Percentiles rank a stretch among this genome's conserved stretches.
Evolutionary conservation across 37 sponge, comb jelly and placozoan genomes (phyloP).

Genomic region (Beroe forskalii): DNA sequence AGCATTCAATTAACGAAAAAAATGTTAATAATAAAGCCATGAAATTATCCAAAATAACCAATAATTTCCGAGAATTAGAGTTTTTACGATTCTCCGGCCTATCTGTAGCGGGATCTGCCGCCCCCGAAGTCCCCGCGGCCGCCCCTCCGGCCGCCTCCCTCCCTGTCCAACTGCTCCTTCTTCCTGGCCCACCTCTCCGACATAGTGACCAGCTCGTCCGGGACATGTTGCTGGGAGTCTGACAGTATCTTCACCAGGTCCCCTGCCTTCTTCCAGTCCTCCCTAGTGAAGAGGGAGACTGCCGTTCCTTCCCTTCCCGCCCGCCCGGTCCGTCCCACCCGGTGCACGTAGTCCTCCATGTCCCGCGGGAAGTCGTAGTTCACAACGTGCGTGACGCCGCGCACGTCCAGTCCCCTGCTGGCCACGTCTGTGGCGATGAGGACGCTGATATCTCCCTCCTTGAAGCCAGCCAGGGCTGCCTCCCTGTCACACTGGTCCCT

Average conservation of each 20-base stretch:
- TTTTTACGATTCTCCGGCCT: not conserved
- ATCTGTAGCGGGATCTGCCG: not conserved
- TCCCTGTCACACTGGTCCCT: constrained; percentile 93
- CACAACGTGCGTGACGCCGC: constrained; percentile 88
- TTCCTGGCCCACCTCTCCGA: constrained; percentile 79
- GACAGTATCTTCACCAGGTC: constrained; percentile 78
- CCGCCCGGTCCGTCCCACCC: constrained; percentile 94
- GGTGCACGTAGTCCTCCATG: constrained; percentile 96
- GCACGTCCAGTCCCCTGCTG: constrained; percentile 93
- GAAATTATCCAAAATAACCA: too few species aligned
- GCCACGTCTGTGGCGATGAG: constrained; percentile 98
- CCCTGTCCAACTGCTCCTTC: constrained; percentile 68
- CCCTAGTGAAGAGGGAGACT: constrained; percentile 84
- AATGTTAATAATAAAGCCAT: not conserved
- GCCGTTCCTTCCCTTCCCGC: constrained; percentile 92
- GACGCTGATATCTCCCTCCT: constrained; percentile 76
- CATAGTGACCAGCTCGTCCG: constrained; percentile 85
- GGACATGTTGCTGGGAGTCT: constrained; percentile 89
- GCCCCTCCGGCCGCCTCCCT: constrained; percentile 61
- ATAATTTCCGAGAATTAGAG: too few species aligned
- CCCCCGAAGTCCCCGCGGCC: constrained; percentile 36
- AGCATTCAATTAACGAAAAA: not conserved
- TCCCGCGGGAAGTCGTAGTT: constrained; percentile 93
- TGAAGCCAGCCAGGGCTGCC: constrained; percentile 93
- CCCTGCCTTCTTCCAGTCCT: constrained; percentile 84